phyloP scores from a whole-genome alignment of 2,113 vertebrate species.

The Sciurus niger region DNA sequence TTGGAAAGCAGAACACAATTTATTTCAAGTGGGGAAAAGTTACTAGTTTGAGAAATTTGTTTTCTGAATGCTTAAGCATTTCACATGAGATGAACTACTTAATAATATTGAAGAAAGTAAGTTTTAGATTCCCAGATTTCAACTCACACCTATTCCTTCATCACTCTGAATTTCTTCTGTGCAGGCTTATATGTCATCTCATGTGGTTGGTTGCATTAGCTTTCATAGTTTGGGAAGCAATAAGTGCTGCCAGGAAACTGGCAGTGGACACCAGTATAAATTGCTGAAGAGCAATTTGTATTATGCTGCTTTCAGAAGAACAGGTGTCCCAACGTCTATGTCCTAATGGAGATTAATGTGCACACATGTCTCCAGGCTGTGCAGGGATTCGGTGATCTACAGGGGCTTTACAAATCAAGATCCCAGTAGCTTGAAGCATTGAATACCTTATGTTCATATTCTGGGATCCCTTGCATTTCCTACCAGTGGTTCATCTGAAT shows the following conservation, averaged over 20 bases:
- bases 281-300: not conserved
- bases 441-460: not conserved
- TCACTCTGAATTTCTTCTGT: not conserved
- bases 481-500: not conserved
- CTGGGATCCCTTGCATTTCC: conserved; percentile 26
- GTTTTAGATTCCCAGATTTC: not conserved
- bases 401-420: not conserved
- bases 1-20: not conserved
- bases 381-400: not conserved
- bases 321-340: not conserved
- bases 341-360: not conserved
- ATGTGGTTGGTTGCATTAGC: not conserved
- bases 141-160: not conserved
- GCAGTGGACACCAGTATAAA: not conserved
- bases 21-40: conserved; percentile 32
- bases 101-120: not conserved
- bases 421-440: not conserved
- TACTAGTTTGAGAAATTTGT: conserved; percentile 1
- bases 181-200: not conserved
- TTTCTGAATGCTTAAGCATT: conserved; percentile 7
- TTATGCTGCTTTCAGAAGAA: not conserved
- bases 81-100: not conserved
- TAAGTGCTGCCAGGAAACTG: not conserved
- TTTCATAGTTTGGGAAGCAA: not conserved
- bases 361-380: not conserved